Evolutionary conservation across 2,113 vertebrate genomes (phyloP).

Genomic region (Enhydra lutris): DNA sequence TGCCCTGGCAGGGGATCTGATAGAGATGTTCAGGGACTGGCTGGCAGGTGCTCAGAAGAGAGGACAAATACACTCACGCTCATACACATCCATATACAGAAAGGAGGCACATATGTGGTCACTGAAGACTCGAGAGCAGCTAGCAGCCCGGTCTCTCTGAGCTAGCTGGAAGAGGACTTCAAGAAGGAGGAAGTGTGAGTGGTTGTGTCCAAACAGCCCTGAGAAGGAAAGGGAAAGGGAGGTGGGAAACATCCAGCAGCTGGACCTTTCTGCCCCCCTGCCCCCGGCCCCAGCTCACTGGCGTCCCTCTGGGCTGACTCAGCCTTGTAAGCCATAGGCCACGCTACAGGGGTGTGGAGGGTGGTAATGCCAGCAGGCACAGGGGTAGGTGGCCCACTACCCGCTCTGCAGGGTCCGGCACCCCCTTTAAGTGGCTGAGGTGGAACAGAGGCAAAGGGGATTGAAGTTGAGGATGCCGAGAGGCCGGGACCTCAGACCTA

Average conservation of each 20-base stretch:
- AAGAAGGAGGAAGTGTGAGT: not conserved
- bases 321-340: not conserved
- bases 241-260: rapidly evolving
- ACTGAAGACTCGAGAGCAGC: not conserved
- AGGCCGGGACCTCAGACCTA: not conserved
- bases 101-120: not conserved
- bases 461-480: not conserved
- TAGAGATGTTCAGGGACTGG: not conserved
- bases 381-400: not conserved
- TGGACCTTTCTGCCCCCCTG: not conserved
- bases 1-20: too few relatives aligned
- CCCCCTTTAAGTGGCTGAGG: not conserved
- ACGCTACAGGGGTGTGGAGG: not conserved
- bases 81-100: not conserved
- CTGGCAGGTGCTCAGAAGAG: not conserved
- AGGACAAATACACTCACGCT: not conserved
- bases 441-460: not conserved
- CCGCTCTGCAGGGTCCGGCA: not conserved
- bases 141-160: not conserved
- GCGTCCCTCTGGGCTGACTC: not conserved
- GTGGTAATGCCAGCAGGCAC: not conserved
- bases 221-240: not conserved
- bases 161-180: not conserved
- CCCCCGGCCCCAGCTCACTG: not conserved
- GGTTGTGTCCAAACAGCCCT: not conserved